These are phyloP conservation scores for Elephantulus edwardii DNA, from an alignment of 2,113 vertebrate genomes.

Conservation along the genomic window DNA sequence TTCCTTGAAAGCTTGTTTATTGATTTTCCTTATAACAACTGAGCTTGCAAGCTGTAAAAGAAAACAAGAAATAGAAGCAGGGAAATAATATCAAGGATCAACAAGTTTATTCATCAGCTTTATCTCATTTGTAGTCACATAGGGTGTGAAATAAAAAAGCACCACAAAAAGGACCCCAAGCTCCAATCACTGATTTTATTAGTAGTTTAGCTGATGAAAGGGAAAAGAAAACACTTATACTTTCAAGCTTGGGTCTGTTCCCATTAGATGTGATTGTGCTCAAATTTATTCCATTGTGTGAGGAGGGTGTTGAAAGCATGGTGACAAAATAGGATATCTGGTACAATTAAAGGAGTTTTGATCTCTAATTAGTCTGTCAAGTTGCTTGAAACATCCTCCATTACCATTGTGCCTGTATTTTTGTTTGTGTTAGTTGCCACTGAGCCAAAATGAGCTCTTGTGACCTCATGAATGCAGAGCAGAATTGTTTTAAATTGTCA, in stretches of 20 bases:
- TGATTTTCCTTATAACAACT: constrained; percentile 68
- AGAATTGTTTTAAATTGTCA: background rate
- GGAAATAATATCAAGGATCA: constrained; percentile 52
- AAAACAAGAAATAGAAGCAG: background rate
- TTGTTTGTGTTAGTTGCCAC: background rate
- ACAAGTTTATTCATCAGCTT: constrained; percentile 43
- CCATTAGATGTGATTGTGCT: background rate
- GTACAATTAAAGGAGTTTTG: background rate
- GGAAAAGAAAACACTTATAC: background rate
- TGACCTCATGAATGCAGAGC: background rate
- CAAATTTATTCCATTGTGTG: background rate
- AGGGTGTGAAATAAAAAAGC: constrained; percentile 19
- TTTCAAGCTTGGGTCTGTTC: background rate
- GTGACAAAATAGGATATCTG: background rate
- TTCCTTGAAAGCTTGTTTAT: constrained; percentile 73
- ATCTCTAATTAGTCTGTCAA: too few species aligned
- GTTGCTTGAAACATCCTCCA: background rate
- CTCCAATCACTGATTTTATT: background rate
- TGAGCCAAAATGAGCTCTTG: background rate
- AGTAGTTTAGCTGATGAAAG: constrained; percentile 29
- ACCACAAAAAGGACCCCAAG: background rate
- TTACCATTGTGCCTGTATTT: background rate
- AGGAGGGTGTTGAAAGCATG: background rate
- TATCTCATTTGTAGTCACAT: constrained; percentile 3
- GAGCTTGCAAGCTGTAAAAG: constrained; percentile 60